Evolutionary conservation across 2,888 invertebrate genomes (phyloP).

Genomic region (Xestia sexstrigata): DNA sequence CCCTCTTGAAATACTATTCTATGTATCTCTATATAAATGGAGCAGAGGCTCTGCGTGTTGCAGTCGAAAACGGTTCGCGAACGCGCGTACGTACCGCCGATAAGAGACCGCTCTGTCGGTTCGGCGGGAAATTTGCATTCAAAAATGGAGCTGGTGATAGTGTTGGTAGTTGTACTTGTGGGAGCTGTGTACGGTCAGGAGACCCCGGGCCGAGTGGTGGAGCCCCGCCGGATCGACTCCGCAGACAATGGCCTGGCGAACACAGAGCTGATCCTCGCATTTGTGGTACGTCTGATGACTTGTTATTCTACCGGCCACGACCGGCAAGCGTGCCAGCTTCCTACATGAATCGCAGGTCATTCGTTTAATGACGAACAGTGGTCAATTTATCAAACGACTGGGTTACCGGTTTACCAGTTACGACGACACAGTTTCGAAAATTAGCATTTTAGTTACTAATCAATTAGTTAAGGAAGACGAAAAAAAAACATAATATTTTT

Average conservation of each 20-base stretch:
- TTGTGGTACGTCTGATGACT: constrained; percentile 81
- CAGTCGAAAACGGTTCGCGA: constrained; percentile 87
- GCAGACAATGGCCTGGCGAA: constrained; percentile 71
- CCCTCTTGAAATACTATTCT: constrained; percentile 79
- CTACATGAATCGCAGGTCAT: constrained; percentile 67
- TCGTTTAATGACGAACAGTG: constrained; percentile 58
- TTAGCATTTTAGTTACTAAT: constrained; percentile 2
- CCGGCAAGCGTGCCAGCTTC: constrained; percentile 66
- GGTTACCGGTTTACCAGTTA: constrained; percentile 16
- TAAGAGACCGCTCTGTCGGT: constrained; percentile 66
- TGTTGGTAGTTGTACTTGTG: constrained; percentile 70
- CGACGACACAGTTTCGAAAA: constrained; percentile 33
- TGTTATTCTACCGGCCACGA: constrained; percentile 71
- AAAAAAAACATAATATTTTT: neutral
- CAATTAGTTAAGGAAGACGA: constrained; percentile 8
- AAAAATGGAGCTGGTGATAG: constrained; percentile 73
- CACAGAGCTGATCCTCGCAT: constrained; percentile 80
- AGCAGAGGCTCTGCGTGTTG: constrained; percentile 80
- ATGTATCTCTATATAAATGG: constrained; percentile 87
- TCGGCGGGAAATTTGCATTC: constrained; percentile 69
- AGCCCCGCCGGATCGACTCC: constrained; percentile 65
- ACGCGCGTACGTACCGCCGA: constrained; percentile 79
- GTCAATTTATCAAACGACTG: constrained; percentile 43
- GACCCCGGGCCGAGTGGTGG: constrained; percentile 67
- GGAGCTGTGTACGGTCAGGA: constrained; percentile 73